Conservation (phyloP, 2,113 vertebrate genomes). For the Phasianus colchicus region DNA sequence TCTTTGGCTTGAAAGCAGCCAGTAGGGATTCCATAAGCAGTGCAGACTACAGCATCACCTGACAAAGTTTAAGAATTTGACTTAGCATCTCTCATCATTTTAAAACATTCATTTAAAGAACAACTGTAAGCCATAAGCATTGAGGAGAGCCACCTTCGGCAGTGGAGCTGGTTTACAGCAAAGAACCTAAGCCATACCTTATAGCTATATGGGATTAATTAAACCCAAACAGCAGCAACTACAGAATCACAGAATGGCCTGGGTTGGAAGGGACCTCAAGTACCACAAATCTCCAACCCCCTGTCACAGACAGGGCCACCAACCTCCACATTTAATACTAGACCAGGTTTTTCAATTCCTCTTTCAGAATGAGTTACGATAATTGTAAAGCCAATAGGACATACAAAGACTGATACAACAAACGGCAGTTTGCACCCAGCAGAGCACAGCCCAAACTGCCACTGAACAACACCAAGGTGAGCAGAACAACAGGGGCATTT, state of each 20-base stretch:
- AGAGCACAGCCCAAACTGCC: neutral
- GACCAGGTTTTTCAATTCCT: too few species aligned
- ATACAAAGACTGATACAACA: accelerated
- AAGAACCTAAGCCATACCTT: neutral
- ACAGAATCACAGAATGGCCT: too few species aligned
- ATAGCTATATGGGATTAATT: neutral
- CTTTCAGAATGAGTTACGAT: accelerated
- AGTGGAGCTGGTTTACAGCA: neutral
- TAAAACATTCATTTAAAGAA: neutral
- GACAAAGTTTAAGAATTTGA: neutral
- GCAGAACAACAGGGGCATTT: neutral
- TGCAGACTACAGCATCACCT: neutral
- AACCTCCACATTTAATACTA: too few species aligned
- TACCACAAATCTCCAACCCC: too few species aligned
- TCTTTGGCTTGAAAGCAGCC: neutral
- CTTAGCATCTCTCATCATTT: neutral
- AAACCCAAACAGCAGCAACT: neutral
- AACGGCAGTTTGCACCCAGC: accelerated
- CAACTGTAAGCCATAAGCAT: accelerated
- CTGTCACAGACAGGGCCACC: too few species aligned
- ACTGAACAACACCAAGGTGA: neutral
- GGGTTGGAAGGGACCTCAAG: too few species aligned
- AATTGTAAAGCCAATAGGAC: neutral
- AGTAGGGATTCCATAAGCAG: neutral
- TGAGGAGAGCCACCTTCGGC: neutral